These are phyloP conservation scores for Pseudorhombus dupliciocellatus DNA, from an alignment of 2,113 vertebrate genomes.

Conservation along the genomic window DNA sequence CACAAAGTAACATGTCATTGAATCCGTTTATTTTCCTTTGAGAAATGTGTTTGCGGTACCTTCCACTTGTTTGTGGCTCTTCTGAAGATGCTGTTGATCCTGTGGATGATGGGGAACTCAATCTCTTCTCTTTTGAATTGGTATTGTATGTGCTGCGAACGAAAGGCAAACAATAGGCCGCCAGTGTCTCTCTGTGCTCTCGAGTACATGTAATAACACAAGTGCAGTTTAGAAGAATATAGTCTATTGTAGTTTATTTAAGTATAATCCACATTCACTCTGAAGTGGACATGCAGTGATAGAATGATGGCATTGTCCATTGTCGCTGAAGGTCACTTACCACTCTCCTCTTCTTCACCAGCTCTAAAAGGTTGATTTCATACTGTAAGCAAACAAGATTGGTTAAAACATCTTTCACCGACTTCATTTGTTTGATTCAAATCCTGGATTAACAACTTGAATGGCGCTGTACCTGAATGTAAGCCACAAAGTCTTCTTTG, in stretches of 20 bases:
- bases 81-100: slow-evolving; percentile 88
- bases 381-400: slow-evolving; percentile 80
- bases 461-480: slow-evolving; percentile 85
- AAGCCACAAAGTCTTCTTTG: slow-evolving; percentile 92
- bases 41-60: slow-evolving; percentile 72
- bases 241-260: background rate
- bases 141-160: slow-evolving; percentile 87
- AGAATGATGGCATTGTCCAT: background rate
- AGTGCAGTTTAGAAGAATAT: background rate
- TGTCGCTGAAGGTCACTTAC: slow-evolving; percentile 79
- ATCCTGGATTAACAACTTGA: background rate
- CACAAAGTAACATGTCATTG: too few species aligned
- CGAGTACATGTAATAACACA: background rate
- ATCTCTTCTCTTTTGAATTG: slow-evolving; percentile 94
- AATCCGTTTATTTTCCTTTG: too few species aligned
- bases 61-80: slow-evolving; percentile 94
- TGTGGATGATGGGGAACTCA: slow-evolving; percentile 87
- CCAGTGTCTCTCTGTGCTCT: background rate
- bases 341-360: slow-evolving; percentile 91
- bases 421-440: background rate
- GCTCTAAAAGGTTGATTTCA: slow-evolving; percentile 92
- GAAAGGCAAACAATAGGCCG: background rate
- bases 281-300: background rate
- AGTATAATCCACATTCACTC: background rate
- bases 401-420: background rate